These are phyloP conservation scores for Plemyria rubiginata DNA, from an alignment of 2,888 invertebrate species.

Conservation along the genomic window DNA sequence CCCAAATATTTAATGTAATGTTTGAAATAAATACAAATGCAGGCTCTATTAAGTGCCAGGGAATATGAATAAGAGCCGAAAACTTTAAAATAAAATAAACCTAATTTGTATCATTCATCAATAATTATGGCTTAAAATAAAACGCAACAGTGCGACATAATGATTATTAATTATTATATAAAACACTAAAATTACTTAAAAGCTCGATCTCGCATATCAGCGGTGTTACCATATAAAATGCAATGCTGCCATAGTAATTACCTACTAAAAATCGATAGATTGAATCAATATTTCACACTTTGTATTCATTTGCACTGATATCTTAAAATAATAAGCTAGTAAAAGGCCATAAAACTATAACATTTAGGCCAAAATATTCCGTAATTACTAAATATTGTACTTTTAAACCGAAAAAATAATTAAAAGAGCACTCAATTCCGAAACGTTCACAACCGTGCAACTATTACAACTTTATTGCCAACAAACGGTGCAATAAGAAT, in stretches of 20 bases:
- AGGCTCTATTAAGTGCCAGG: too few relatives aligned
- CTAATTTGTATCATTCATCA: constrained; percentile 66
- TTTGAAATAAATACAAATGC: too few relatives aligned
- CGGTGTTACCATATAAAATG: constrained; percentile 47
- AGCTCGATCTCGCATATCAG: constrained; percentile 62
- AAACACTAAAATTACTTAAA: constrained; percentile 47
- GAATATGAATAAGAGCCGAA: constrained; percentile 24
- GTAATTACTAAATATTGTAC: constrained; percentile 19
- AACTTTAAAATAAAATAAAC: constrained; percentile 49
- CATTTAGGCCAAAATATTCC: constrained; percentile 27
- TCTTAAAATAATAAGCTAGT: constrained; percentile 19
- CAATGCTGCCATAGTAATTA: constrained; percentile 38
- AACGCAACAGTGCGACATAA: constrained; percentile 53
- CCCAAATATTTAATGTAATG: too few relatives aligned
- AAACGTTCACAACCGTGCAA: constrained; percentile 55
- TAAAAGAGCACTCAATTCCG: constrained; percentile 34
- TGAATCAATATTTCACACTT: constrained; percentile 19
- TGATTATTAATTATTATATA: constrained; percentile 29
- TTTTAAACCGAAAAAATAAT: constrained; percentile 19
- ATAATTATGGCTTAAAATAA: constrained; percentile 46
- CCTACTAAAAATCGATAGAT: constrained; percentile 62
- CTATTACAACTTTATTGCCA: constrained; percentile 37
- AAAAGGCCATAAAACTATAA: constrained; percentile 5
- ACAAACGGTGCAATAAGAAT: constrained; percentile 28
- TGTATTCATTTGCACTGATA: constrained; percentile 15